phyloP scores from a whole-genome alignment of 2,888 invertebrate genomes.

The Embidobia sp. region DNA sequence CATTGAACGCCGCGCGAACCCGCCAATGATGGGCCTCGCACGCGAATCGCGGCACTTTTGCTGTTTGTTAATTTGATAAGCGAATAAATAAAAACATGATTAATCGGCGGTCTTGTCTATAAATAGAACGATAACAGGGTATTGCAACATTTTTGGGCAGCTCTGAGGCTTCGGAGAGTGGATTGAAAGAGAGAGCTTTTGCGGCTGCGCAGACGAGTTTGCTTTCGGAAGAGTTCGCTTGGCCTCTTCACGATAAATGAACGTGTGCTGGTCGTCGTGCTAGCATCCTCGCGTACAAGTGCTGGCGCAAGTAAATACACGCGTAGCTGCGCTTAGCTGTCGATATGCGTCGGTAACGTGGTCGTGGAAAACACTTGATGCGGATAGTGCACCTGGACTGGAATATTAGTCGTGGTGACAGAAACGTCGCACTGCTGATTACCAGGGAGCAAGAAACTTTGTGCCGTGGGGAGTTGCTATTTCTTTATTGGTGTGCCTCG shows the following conservation, averaged over 20 bases:
- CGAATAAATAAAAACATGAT: slow-evolving; percentile 36
- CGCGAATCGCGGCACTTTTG: no score
- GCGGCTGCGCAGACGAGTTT: no score
- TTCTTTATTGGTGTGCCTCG: slow-evolving; percentile 92
- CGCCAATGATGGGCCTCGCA: neutral
- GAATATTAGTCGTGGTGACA: slow-evolving; percentile 73
- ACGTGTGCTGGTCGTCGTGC: slow-evolving; percentile 2
- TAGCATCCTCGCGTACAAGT: no score
- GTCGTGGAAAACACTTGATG: slow-evolving; percentile 55
- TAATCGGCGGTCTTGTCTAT: neutral
- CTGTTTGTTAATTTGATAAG: no score
- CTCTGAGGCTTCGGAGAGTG: slow-evolving; percentile 19
- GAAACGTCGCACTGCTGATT: slow-evolving; percentile 69
- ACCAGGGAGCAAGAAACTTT: slow-evolving; percentile 68
- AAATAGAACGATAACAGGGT: neutral
- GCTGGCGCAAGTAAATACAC: no score
- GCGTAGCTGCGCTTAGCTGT: slow-evolving; percentile 27
- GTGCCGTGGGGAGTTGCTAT: slow-evolving; percentile 80
- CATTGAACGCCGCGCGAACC: neutral
- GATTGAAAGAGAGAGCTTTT: slow-evolving; percentile 49
- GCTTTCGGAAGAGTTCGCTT: slow-evolving; percentile 5
- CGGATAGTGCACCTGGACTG: slow-evolving; percentile 77
- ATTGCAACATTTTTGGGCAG: neutral
- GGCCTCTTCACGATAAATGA: neutral
- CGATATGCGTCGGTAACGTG: slow-evolving; percentile 34